Conservation (phyloP, 2,888 invertebrate species). For the Caenorhabditis angaria region DNA sequence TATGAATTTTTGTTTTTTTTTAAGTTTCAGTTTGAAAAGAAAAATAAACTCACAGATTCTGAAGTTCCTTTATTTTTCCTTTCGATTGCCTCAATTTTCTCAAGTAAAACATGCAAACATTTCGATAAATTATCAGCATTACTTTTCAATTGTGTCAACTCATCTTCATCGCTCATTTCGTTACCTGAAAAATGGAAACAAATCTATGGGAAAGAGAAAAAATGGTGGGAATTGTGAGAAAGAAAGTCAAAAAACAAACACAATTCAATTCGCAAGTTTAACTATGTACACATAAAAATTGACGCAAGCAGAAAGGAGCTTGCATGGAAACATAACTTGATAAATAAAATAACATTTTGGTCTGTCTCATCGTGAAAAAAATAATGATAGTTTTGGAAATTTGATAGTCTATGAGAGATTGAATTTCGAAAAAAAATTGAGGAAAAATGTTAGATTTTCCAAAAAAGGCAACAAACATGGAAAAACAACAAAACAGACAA, state of each 20-base stretch:
- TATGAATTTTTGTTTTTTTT: background rate
- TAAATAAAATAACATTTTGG: background rate
- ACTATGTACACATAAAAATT: constrained; percentile 2
- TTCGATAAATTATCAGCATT: constrained; percentile 69
- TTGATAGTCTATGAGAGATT: background rate
- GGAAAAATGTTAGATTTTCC: background rate
- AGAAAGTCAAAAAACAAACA: background rate
- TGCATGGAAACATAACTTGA: background rate
- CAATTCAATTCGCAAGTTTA: constrained; percentile 1
- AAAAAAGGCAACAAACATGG: background rate
- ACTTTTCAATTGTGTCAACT: constrained; percentile 58
- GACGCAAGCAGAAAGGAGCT: constrained; percentile 2
- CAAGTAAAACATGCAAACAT: constrained; percentile 66
- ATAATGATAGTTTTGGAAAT: background rate
- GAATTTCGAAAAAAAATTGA: background rate
- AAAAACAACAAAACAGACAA: background rate
- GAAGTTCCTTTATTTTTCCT: constrained; percentile 27
- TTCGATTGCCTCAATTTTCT: constrained; percentile 69
- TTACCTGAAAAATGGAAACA: background rate
- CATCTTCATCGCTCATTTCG: constrained; percentile 38
- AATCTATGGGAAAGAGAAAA: background rate
- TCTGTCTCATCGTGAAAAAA: background rate
- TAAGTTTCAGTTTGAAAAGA: background rate
- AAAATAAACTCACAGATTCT: background rate
- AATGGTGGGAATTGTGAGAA: background rate